Evolutionary conservation across 2,888 invertebrate genomes (phyloP).

Genomic region (Heliconius sara): DNA sequence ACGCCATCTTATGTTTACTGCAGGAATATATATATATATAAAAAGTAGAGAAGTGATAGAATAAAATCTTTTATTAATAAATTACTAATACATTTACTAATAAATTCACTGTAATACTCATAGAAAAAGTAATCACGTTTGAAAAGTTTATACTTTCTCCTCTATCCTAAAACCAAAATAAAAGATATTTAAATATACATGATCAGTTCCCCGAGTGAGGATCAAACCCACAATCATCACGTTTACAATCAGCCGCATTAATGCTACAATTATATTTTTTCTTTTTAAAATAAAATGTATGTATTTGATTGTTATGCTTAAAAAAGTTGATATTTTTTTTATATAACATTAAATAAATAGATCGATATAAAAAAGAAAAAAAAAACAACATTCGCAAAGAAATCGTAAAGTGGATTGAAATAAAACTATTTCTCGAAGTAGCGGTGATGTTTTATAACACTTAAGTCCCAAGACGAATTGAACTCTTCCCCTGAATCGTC

Average conservation of each 20-base stretch:
- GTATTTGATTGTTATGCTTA: too few relatives aligned
- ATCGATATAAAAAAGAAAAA: not conserved
- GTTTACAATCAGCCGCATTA: not conserved
- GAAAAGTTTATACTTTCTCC: too few relatives aligned
- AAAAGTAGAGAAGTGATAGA: not conserved
- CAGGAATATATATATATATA: not conserved
- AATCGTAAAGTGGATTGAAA: conserved; percentile 14
- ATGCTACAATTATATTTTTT: too few relatives aligned
- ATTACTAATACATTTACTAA: too few relatives aligned
- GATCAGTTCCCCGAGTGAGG: too few relatives aligned
- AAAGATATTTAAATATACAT: too few relatives aligned
- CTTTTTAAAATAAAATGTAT: too few relatives aligned
- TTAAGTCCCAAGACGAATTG: conserved; percentile 30
- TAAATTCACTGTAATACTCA: too few relatives aligned
- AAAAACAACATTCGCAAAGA: not conserved
- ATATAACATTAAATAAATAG: not conserved
- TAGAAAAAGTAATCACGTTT: too few relatives aligned
- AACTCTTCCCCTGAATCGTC: conserved; percentile 26
- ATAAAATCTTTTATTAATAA: not conserved
- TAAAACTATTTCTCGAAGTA: conserved; percentile 1
- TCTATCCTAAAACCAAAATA: too few relatives aligned
- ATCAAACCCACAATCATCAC: too few relatives aligned
- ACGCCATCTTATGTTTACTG: too few relatives aligned
- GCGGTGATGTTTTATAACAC: conserved; percentile 32
- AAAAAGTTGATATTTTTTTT: not conserved